These are phyloP conservation scores for Castor canadensis DNA, from an alignment of 2,113 vertebrate species.

Conservation along the genomic window DNA sequence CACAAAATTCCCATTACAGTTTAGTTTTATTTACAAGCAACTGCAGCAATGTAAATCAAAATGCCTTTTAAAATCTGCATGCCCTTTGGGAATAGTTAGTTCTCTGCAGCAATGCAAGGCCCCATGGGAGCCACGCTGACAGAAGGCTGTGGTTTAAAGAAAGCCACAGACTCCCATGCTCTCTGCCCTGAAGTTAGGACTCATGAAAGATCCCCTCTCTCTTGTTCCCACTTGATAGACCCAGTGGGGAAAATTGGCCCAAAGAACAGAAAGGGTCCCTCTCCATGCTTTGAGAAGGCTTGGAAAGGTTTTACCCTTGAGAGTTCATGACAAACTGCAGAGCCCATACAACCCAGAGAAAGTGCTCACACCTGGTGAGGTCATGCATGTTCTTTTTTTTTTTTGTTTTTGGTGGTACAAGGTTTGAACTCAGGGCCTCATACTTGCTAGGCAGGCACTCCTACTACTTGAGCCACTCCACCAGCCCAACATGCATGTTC, in stretches of 20 bases:
- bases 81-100: not conserved
- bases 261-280: not conserved
- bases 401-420: too few species aligned
- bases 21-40: not conserved
- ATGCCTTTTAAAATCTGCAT: not conserved
- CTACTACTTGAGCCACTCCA: too few species aligned
- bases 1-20: not conserved
- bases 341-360: not conserved
- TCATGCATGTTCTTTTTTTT: too few species aligned
- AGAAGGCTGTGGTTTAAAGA: accelerated
- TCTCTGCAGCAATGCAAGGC: not conserved
- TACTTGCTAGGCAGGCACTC: too few species aligned
- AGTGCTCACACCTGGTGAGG: not conserved
- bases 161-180: not conserved
- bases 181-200: not conserved
- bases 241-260: not conserved
- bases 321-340: not conserved
- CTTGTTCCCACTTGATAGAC: not conserved
- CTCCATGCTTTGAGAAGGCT: not conserved
- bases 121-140: not conserved
- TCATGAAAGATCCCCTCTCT: not conserved
- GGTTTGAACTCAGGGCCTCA: too few species aligned
- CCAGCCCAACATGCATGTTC: not conserved
- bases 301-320: not conserved
- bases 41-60: not conserved